These are phyloP conservation scores for Chesias legatella DNA, from an alignment of 2,888 invertebrate genomes.

Conservation along the genomic window DNA sequence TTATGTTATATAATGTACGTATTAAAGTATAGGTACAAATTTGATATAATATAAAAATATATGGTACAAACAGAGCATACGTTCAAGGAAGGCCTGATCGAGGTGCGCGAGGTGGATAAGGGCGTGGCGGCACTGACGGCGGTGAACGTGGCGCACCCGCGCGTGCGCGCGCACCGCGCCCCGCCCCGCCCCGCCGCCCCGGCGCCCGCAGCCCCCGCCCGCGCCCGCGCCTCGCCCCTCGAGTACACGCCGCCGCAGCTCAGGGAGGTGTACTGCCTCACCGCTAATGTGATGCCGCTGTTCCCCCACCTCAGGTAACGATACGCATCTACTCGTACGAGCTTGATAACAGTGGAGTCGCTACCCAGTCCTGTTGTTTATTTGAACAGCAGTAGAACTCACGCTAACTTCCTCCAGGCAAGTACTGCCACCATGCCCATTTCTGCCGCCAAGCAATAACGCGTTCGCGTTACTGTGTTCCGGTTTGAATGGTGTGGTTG, in stretches of 20 bases:
- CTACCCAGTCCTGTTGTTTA: too few species aligned
- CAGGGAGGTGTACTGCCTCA: slow-evolving; percentile 85
- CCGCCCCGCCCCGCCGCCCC: slow-evolving; percentile 28
- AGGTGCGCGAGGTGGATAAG: slow-evolving; percentile 84
- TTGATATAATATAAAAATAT: neutral
- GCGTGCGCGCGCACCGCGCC: slow-evolving; percentile 52
- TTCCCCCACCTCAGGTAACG: slow-evolving; percentile 80
- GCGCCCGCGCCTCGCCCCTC: slow-evolving; percentile 3
- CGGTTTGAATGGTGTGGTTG: too few species aligned
- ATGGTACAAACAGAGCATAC: slow-evolving; percentile 2
- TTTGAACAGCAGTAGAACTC: too few species aligned
- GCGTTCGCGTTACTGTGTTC: too few species aligned
- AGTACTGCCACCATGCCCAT: too few species aligned
- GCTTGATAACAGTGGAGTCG: too few species aligned
- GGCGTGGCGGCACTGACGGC: slow-evolving; percentile 90
- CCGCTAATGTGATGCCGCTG: slow-evolving; percentile 82
- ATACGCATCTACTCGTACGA: too few species aligned
- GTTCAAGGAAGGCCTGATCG: slow-evolving; percentile 80
- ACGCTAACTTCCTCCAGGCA: too few species aligned
- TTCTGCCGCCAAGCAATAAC: too few species aligned
- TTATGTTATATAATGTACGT: too few species aligned
- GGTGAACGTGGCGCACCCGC: slow-evolving; percentile 82
- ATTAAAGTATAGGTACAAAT: too few species aligned
- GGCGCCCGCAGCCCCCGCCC: slow-evolving; percentile 19
- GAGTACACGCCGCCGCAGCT: slow-evolving; percentile 77